Evolutionary conservation across 2,113 vertebrate genomes (phyloP).

Genomic region (Hippolais icterina): DNA sequence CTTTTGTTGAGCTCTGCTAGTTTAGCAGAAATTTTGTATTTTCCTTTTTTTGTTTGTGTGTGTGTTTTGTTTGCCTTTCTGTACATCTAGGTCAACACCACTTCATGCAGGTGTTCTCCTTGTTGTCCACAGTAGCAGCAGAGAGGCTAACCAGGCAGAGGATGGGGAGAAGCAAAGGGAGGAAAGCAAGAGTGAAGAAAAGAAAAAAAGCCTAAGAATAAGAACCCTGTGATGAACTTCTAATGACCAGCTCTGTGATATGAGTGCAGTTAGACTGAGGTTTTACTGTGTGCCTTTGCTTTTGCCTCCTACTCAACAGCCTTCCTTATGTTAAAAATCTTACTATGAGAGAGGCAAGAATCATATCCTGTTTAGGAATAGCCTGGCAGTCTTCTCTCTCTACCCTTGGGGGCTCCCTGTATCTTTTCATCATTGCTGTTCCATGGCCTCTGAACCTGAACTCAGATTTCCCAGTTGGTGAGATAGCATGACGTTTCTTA

Average conservation of each 20-base stretch:
- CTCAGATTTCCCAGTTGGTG: constrained; percentile 43
- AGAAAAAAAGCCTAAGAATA: background rate
- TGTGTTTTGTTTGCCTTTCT: background rate
- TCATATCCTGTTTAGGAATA: background rate
- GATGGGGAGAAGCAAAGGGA: accelerated
- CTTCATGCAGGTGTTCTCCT: background rate
- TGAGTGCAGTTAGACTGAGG: background rate
- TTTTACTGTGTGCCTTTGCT: background rate
- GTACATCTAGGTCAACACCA: background rate
- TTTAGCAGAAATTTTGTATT: background rate
- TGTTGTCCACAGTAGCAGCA: background rate
- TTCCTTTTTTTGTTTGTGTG: background rate
- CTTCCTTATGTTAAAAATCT: background rate
- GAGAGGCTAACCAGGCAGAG: background rate
- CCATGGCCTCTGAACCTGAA: constrained; percentile 47
- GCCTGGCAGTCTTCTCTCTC: background rate
- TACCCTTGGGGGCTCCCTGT: background rate
- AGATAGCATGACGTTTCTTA: background rate
- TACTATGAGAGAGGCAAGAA: background rate
- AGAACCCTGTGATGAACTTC: background rate
- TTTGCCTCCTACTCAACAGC: background rate
- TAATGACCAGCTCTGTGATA: background rate
- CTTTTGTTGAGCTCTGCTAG: background rate
- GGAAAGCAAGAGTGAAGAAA: background rate
- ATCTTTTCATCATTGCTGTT: background rate